Percentiles rank a stretch among this genome's conserved stretches.
Conservation (phyloP, 1,140 invertebrate species). For the Zaprionus tsacasi region DNA sequence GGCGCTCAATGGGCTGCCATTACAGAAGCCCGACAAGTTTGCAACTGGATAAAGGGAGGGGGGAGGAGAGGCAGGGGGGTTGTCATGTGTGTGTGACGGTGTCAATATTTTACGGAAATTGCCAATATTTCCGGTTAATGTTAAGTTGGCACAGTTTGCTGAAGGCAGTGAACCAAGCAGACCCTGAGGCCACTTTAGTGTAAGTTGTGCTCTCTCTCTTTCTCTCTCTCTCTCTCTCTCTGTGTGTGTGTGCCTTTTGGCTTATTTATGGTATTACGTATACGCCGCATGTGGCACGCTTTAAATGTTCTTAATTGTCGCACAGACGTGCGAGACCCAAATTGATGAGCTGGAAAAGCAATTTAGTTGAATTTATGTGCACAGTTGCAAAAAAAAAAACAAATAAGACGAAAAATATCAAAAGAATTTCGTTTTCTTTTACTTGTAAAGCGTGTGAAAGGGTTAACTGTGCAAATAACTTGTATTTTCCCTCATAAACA, state of each 20-base stretch:
- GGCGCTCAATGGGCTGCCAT: conserved; percentile 62
- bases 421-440: conserved; percentile 6
- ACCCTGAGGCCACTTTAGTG: conserved; percentile 26
- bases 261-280: conserved; percentile 63
- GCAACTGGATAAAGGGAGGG: not conserved
- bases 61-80: too few relatives aligned
- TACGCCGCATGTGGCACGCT: conserved; percentile 46
- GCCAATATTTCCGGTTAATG: conserved; percentile 80
- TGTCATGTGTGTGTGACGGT: not conserved
- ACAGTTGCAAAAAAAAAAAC: conserved; percentile 9
- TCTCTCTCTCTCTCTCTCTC: not conserved
- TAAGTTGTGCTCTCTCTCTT: not conserved
- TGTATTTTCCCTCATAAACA: not conserved
- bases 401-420: not conserved
- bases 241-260: not conserved
- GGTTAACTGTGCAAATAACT: not conserved
- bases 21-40: conserved; percentile 36
- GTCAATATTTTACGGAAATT: conserved; percentile 76
- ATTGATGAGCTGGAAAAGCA: conserved; percentile 73
- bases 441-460: not conserved
- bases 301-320: conserved; percentile 68
- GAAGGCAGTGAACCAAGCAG: conserved; percentile 1
- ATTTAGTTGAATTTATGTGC: conserved; percentile 68
- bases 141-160: conserved; percentile 48
- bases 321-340: conserved; percentile 28